A percentile compares a stretch with the other conserved stretches of the same genome.
Conservation (phyloP, 2,797 vertebrate species). For the Rhodeus uyekii region DNA sequence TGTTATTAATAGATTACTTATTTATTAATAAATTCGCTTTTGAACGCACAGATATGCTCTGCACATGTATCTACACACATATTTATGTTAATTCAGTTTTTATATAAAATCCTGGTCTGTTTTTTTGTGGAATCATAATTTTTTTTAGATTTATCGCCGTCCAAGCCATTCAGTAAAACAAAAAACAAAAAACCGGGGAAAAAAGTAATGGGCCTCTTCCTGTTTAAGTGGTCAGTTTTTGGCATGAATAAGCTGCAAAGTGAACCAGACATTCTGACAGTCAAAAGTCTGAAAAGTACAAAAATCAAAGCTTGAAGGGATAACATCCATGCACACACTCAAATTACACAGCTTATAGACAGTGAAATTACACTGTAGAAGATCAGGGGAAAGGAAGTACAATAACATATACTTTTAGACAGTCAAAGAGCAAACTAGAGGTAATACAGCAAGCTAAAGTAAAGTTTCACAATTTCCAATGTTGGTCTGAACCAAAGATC, state of each 20-base stretch:
- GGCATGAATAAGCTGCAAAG: background rate
- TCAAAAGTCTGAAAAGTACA: background rate
- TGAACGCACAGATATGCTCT: too few species aligned
- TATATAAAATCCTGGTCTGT: background rate
- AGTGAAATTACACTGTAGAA: slow-evolving; percentile 50
- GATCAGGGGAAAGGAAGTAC: slow-evolving; percentile 51
- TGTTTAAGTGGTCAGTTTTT: background rate
- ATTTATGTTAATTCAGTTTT: background rate
- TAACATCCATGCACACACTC: slow-evolving; percentile 57
- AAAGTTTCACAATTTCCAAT: background rate
- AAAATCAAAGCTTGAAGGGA: slow-evolving; percentile 43
- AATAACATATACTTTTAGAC: slow-evolving; percentile 50
- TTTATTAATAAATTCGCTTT: too few species aligned
- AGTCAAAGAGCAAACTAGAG: background rate
- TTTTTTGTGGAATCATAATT: background rate
- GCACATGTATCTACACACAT: background rate
- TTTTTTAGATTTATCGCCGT: background rate
- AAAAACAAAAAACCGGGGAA: background rate
- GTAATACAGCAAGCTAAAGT: background rate
- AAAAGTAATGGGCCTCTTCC: background rate
- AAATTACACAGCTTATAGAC: slow-evolving; percentile 61
- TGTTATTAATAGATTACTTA: too few species aligned
- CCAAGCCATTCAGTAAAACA: background rate
- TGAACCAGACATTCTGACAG: background rate
- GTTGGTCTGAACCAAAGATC: background rate